A percentile compares a stretch with the other conserved stretches of the same genome.
Conservation (phyloP, 2,888 invertebrate species). For the Suillia variegata region DNA sequence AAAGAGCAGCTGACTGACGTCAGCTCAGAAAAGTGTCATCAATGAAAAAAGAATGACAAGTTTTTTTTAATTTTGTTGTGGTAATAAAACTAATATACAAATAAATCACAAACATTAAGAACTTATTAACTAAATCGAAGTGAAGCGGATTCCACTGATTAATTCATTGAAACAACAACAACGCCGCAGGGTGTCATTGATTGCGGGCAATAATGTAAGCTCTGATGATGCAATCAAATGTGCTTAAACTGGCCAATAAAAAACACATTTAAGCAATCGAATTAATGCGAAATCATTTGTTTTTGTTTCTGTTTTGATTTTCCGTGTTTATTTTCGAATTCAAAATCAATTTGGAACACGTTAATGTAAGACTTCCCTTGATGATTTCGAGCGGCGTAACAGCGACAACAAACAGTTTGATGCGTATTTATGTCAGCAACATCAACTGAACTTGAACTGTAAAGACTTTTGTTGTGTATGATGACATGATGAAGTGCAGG, state of each 20-base stretch:
- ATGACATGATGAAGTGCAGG: not conserved
- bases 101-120: not conserved
- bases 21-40: too few relatives aligned
- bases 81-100: too few relatives aligned
- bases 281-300: too few relatives aligned
- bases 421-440: not conserved
- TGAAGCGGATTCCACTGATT: not conserved
- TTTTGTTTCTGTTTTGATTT: too few relatives aligned
- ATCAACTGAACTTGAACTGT: slow-evolving; percentile 11
- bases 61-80: too few relatives aligned
- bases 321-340: too few relatives aligned
- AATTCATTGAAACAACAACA: not conserved
- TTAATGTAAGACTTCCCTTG: too few relatives aligned
- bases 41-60: too few relatives aligned
- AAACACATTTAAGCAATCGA: slow-evolving; percentile 46
- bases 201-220: not conserved
- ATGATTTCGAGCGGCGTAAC: too few relatives aligned
- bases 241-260: slow-evolving; percentile 42
- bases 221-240: slow-evolving; percentile 19
- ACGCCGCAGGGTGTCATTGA: not conserved
- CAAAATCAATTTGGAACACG: too few relatives aligned
- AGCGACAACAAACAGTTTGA: too few relatives aligned
- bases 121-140: not conserved
- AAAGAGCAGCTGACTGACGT: too few relatives aligned
- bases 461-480: not conserved